Evolutionary conservation across 2,113 vertebrate species (phyloP).

Genomic region (Corvus hawaiiensis): DNA sequence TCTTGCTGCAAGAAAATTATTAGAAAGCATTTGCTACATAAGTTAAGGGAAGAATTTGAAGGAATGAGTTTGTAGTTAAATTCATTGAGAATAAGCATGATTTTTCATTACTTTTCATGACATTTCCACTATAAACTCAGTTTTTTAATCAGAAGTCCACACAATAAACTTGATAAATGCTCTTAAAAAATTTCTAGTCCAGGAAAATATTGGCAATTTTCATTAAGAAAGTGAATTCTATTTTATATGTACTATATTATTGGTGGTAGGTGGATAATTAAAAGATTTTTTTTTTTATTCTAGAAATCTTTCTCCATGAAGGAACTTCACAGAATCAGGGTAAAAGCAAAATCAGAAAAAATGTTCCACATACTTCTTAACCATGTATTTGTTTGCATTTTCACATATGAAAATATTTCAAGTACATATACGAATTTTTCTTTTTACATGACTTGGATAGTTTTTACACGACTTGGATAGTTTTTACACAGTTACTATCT

Average conservation of each 20-base stretch:
- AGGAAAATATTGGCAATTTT: background rate
- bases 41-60: background rate
- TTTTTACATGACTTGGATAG: background rate
- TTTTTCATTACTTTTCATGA: background rate
- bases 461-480: background rate
- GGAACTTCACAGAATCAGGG: background rate
- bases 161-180: background rate
- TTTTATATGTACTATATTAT: background rate
- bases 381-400: background rate
- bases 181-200: background rate
- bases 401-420: background rate
- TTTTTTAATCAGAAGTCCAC: background rate
- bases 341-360: background rate
- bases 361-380: background rate
- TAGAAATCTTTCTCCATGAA: background rate
- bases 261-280: background rate
- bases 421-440: too few relatives aligned
- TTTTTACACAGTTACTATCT: background rate
- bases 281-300: background rate
- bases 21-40: background rate
- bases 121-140: background rate
- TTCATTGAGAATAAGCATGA: background rate
- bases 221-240: background rate
- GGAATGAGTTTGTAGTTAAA: background rate
- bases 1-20: background rate